Percentiles rank a stretch among this genome's conserved stretches.
Conservation (phyloP, 1,140 invertebrate genomes). For the Drosophila funebris region DNA sequence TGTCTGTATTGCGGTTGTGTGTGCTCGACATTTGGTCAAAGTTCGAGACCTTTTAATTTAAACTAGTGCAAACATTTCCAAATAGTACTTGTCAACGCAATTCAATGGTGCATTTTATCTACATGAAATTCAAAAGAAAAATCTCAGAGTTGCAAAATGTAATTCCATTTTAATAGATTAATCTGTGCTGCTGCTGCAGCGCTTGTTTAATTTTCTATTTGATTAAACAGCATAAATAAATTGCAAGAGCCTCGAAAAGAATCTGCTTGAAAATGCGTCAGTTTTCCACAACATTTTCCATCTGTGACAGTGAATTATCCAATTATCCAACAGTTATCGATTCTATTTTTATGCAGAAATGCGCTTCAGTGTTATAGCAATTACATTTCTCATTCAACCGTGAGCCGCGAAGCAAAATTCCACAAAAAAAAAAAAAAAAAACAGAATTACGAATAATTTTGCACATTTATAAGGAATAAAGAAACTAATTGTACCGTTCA, state of each 20-base stretch:
- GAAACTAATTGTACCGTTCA: no score
- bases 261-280: no score
- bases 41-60: slow-evolving; percentile 5
- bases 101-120: neutral
- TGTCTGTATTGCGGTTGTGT: neutral
- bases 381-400: neutral
- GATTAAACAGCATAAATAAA: slow-evolving; percentile 1
- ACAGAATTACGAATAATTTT: no score
- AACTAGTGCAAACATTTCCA: neutral
- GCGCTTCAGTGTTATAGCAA: no score
- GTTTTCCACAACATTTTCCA: no score
- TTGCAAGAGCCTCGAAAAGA: neutral
- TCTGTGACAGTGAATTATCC: no score
- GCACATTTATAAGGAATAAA: no score
- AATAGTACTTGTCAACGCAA: neutral
- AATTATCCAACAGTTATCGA: no score
- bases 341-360: no score
- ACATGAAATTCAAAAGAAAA: neutral
- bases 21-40: neutral
- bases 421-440: no score
- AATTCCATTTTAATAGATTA: neutral
- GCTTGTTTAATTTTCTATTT: neutral
- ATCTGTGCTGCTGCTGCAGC: neutral
- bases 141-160: neutral
- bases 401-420: no score